Conservation (phyloP, 1,140 invertebrate species). For the Listronotus bonariensis region DNA sequence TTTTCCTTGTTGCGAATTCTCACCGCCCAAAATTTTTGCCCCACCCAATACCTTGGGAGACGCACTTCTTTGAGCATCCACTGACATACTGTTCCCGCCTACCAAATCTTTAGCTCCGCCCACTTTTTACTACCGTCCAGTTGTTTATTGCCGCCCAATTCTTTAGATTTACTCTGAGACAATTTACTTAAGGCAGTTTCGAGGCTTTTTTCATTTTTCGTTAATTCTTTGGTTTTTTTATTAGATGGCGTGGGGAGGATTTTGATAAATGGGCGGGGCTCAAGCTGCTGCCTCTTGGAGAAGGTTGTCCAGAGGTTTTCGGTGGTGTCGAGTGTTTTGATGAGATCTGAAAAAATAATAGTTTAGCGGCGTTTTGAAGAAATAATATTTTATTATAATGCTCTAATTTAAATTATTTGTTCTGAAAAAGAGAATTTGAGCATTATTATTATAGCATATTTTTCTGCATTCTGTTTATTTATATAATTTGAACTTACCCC, state of each 20-base stretch:
- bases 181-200: constrained; percentile 52
- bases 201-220: constrained; percentile 52
- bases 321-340: constrained; percentile 10
- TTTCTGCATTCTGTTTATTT: too few species aligned
- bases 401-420: too few species aligned
- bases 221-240: constrained; percentile 39
- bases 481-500: constrained; percentile 9
- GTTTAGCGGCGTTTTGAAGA: too few species aligned
- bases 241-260: constrained; percentile 2
- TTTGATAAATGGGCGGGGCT: not conserved
- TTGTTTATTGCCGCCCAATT: constrained; percentile 5
- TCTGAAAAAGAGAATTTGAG: too few species aligned
- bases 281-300: not conserved
- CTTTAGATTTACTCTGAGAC: constrained; percentile 43
- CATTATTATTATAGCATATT: too few species aligned
- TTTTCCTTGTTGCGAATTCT: not conserved
- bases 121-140: too few species aligned
- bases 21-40: not conserved
- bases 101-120: not conserved
- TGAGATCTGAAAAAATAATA: not conserved
- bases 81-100: not conserved
- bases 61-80: not conserved
- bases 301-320: constrained; percentile 4
- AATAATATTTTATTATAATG: too few species aligned
- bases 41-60: not conserved